Conservation (phyloP, 2,113 vertebrate genomes). For the Albula goreensis region DNA sequence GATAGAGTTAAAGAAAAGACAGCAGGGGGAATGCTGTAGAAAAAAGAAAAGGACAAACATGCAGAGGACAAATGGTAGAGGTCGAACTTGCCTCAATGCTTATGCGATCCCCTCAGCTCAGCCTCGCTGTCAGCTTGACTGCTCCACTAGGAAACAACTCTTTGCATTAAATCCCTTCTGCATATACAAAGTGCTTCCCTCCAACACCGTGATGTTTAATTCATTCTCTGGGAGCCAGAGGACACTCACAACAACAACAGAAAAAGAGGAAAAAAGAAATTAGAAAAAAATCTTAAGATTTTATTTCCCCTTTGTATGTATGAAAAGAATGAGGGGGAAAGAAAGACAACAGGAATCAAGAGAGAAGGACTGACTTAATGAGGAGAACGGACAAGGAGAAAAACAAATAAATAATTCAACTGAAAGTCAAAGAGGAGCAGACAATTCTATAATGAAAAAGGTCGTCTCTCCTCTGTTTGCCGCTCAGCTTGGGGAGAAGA, state of each 20-base stretch:
- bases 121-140: conserved; percentile 7
- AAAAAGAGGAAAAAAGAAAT: conserved; percentile 5
- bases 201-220: conserved; percentile 45
- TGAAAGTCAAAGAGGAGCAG: conserved; percentile 46
- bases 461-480: conserved; percentile 45
- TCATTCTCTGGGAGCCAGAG: conserved; percentile 41
- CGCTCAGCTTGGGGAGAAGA: conserved; percentile 37
- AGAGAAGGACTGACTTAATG: conserved; percentile 45
- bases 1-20: conserved; percentile 25
- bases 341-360: conserved; percentile 27
- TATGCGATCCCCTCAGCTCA: conserved; percentile 23
- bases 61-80: conserved; percentile 37
- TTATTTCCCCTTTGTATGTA: conserved; percentile 38
- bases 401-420: conserved; percentile 52
- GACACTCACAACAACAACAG: conserved; percentile 33
- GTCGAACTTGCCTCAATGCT: conserved; percentile 27
- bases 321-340: conserved; percentile 34
- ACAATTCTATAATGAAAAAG: conserved; percentile 41
- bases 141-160: conserved; percentile 30
- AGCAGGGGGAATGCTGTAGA: conserved; percentile 2
- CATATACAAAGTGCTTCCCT: conserved; percentile 39
- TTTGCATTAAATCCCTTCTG: conserved; percentile 44
- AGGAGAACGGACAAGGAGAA: conserved; percentile 29
- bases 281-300: conserved; percentile 32
- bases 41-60: conserved; percentile 27